Evolutionary conservation across 92 coral and sea anemone genomes (phyloP), one percentile per base, ranked within the genome.

Genomic region (Zoanthus gigantus): DNA sequence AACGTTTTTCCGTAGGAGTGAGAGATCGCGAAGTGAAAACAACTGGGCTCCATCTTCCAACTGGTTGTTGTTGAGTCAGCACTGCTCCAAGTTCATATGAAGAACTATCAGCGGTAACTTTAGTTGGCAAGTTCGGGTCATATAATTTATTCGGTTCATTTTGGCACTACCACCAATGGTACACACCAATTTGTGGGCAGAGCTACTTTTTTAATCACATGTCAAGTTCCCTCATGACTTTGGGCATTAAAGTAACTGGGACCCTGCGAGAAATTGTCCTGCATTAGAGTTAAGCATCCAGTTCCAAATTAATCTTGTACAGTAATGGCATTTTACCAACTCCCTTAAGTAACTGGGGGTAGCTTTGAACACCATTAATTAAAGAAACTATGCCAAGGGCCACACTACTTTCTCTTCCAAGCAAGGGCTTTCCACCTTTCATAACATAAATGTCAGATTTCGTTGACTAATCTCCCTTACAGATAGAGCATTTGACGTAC

Each of bases 21-120:
- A 23, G 23, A 23, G 23, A 23, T 23, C 23, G 42, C 15, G 84
- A 80, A 45, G 85, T 74, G 72, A 56, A 80, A 47, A 79, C 84
- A 34, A 79, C 84, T 56, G 84, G 84, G 18, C 82, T 85, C 82
- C 88, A 72, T 85, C 83, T 76, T 6, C 89, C 73, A 58, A 75
- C 89, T 76, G 57, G 60, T 18, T 86, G 89, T 57, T 86, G 83
- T 60, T 77, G 77, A 56, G 86, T 75, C 61, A 86, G 89, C 53
- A 88, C 90, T 67, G 90, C 86, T 18, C 90, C 90, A 44, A 79
- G 60, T 45, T 86, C 90, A 56, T 88, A 88, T 54, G 86, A 88
- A 23, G 90, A 88, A 79, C 86, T 79, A 46, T 88, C 90, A 15
- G 90, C 86, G 47, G 90, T 87, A 34, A 77, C 85, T 79, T 87